Conservation (phyloP, 1,140 invertebrate species). For the Drosophila ogumai region DNA sequence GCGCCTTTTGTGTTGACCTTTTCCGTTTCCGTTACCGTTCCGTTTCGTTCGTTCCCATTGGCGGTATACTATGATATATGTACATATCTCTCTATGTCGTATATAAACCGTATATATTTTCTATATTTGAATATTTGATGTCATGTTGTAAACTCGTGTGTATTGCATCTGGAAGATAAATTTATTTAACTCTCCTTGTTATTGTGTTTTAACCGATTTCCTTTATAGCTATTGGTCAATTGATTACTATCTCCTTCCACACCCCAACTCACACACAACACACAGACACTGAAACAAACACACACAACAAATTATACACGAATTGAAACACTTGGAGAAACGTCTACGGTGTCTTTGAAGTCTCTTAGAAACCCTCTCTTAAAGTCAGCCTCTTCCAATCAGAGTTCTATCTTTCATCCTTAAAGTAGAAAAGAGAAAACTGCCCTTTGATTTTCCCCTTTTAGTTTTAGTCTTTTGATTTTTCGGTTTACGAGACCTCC, state of each 20-base stretch:
- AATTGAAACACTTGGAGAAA: conserved; percentile 31
- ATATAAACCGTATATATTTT: conserved; percentile 47
- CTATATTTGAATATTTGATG: conserved; percentile 67
- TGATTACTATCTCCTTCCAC: conserved; percentile 44
- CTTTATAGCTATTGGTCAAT: conserved; percentile 70
- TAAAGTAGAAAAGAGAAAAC: conserved; percentile 1
- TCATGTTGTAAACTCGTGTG: conserved; percentile 69
- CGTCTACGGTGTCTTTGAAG: conserved; percentile 17
- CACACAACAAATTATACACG: conserved; percentile 29
- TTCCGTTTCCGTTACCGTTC: conserved; percentile 46
- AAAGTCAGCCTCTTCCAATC: conserved; percentile 23
- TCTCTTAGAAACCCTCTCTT: conserved; percentile 10
- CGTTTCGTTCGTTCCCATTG: conserved; percentile 46
- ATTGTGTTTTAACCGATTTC: conserved; percentile 72
- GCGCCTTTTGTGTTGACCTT: conserved; percentile 57
- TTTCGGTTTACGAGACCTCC: conserved; percentile 26
- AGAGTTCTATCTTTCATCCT: conserved; percentile 17
- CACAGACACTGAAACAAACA: conserved; percentile 39
- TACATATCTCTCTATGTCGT: conserved; percentile 56
- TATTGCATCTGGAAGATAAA: conserved; percentile 63
- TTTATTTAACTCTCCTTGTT: conserved; percentile 60
- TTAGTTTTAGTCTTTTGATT: conserved; percentile 34
- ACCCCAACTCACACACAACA: conserved; percentile 21
- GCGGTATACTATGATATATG: conserved; percentile 46
- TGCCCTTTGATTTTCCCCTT: background rate